Conservation (phyloP, 2,113 vertebrate genomes). For the Megaleporinus macrocephalus region DNA sequence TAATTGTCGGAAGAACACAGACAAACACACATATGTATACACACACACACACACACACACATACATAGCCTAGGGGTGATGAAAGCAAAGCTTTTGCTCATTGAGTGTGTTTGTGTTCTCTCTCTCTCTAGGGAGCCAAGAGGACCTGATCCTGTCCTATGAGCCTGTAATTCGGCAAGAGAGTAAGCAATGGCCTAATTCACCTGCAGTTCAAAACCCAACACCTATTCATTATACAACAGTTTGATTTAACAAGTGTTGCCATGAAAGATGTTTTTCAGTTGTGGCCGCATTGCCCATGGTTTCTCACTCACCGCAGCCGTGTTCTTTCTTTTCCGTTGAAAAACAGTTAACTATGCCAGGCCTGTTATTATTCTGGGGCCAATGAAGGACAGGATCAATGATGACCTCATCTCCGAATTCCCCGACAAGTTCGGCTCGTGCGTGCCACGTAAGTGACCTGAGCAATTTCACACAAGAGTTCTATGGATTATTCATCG, state of each 20-base stretch:
- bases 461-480: neutral
- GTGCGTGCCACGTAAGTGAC: constrained; percentile 95
- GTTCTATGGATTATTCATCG: neutral
- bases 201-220: neutral
- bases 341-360: constrained; percentile 88
- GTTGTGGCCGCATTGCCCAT: neutral
- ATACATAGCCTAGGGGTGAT: neutral
- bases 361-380: constrained; percentile 95
- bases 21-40: neutral
- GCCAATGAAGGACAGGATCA: constrained; percentile 97
- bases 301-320: neutral
- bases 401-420: constrained; percentile 97
- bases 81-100: constrained; percentile 30
- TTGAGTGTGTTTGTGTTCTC: constrained; percentile 63
- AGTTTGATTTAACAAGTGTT: neutral
- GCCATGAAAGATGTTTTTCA: neutral
- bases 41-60: neutral
- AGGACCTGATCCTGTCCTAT: constrained; percentile 94
- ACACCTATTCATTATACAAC: neutral
- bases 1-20: neutral
- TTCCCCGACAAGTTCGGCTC: constrained; percentile 98
- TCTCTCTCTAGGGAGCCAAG: constrained; percentile 90
- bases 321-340: neutral
- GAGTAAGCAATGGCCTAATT: constrained; percentile 79
- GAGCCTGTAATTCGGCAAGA: constrained; percentile 95